Conservation (phyloP, 35 echinoderm and acorn worm genomes). For the Heliocidaris tuberculata region DNA sequence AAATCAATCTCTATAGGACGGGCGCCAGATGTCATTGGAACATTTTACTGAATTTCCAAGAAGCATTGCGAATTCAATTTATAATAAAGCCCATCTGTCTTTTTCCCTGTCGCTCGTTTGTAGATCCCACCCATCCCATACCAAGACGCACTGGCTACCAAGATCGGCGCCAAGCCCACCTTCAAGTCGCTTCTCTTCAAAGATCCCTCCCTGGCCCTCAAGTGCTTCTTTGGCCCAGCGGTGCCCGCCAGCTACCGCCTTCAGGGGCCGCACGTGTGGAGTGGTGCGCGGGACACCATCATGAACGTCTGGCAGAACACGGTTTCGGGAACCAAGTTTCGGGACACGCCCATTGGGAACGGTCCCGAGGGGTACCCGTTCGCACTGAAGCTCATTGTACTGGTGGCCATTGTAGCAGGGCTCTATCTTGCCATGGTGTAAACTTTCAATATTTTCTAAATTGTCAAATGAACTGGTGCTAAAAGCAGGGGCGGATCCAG, state of each 20-base stretch:
- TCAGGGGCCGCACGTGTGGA: conserved; percentile 60
- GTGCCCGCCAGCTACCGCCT: conserved; percentile 60
- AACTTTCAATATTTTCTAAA: not conserved
- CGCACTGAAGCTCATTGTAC: not conserved
- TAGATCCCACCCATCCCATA: conserved; percentile 65
- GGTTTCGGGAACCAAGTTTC: conserved; percentile 30
- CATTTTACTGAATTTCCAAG: too few relatives aligned
- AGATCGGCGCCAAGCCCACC: conserved; percentile 61
- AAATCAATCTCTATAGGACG: too few relatives aligned
- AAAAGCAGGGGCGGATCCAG: too few relatives aligned
- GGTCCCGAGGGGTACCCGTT: conserved; percentile 30
- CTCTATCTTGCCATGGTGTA: conserved; percentile 10
- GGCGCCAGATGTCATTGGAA: too few relatives aligned
- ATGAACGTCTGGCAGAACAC: conserved; percentile 70
- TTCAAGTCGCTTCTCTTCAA: conserved; percentile 57
- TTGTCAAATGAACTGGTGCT: too few relatives aligned
- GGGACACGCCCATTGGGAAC: conserved; percentile 19
- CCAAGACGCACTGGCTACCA: conserved; percentile 55
- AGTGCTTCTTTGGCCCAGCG: conserved; percentile 66
- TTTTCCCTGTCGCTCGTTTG: not conserved
- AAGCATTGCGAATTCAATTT: too few relatives aligned
- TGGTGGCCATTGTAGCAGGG: conserved; percentile 17
- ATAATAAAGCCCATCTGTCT: too few relatives aligned
- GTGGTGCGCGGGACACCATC: conserved; percentile 60
- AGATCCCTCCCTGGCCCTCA: conserved; percentile 67